Evolutionary conservation across 2,888 invertebrate genomes (phyloP).

Genomic region (Odontothrips loti): DNA sequence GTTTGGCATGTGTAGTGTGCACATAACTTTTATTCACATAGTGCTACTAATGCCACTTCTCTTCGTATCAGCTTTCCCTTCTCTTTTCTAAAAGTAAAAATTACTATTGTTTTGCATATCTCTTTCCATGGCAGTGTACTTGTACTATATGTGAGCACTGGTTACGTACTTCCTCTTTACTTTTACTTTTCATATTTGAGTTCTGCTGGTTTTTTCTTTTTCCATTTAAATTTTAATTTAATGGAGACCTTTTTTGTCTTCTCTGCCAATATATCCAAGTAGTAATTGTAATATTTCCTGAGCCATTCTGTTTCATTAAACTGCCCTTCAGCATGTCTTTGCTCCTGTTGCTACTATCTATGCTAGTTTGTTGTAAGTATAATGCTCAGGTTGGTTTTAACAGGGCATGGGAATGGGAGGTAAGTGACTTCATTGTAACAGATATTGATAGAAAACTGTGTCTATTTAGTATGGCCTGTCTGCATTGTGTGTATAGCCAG

Average conservation of each 20-base stretch:
- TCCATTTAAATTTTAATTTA: neutral
- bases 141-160: too few species aligned
- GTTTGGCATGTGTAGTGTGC: constrained; percentile 43
- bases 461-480: constrained; percentile 9
- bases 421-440: neutral
- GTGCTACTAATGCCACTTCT: constrained; percentile 24
- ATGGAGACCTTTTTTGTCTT: neutral
- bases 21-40: constrained; percentile 31
- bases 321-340: constrained; percentile 17
- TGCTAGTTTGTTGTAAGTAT: constrained; percentile 12
- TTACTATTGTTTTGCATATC: too few species aligned
- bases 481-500: neutral
- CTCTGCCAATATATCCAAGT: neutral
- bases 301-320: neutral
- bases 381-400: neutral
- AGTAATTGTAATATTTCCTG: too few species aligned
- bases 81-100: neutral
- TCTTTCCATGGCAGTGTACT: too few species aligned
- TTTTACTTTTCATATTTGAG: too few species aligned
- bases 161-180: too few species aligned
- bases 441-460: neutral
- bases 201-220: neutral
- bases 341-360: neutral
- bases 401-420: constrained; percentile 3
- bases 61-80: neutral